Conservation (phyloP, 2,113 vertebrate genomes). For the Megaleporinus macrocephalus region DNA sequence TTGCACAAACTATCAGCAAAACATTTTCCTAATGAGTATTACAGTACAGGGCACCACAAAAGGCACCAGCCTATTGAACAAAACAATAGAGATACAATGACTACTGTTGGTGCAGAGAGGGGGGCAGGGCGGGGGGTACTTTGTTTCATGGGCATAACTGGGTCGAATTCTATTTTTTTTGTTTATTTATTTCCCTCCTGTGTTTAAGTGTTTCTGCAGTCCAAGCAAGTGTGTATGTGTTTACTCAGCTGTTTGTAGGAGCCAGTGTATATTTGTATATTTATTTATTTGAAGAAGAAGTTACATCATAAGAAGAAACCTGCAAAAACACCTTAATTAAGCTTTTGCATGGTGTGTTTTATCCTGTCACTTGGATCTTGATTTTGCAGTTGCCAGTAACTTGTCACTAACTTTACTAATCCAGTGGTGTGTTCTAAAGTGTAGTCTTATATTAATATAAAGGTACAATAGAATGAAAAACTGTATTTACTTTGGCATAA, state of each 20-base stretch:
- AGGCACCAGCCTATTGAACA: not conserved
- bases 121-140: not conserved
- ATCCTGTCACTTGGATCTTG: too few species aligned
- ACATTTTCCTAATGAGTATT: conserved; percentile 18
- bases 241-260: not conserved
- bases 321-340: too few species aligned
- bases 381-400: too few species aligned
- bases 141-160: conserved; percentile 7
- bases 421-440: too few species aligned
- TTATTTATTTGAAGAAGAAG: not conserved
- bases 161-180: not conserved
- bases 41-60: not conserved
- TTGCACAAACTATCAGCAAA: not conserved
- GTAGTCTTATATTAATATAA: too few species aligned
- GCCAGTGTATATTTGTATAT: not conserved
- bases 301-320: too few species aligned
- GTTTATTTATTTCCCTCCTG: not conserved
- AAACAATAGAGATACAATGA: not conserved
- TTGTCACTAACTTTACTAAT: too few species aligned
- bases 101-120: not conserved
- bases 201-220: not conserved
- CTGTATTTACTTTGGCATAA: too few species aligned
- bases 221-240: conserved; percentile 12
- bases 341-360: too few species aligned
- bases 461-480: too few species aligned